These are phyloP conservation scores for Paedocypris micromegethes DNA, from an alignment of 2,797 vertebrate genomes.

Conservation along the genomic window DNA sequence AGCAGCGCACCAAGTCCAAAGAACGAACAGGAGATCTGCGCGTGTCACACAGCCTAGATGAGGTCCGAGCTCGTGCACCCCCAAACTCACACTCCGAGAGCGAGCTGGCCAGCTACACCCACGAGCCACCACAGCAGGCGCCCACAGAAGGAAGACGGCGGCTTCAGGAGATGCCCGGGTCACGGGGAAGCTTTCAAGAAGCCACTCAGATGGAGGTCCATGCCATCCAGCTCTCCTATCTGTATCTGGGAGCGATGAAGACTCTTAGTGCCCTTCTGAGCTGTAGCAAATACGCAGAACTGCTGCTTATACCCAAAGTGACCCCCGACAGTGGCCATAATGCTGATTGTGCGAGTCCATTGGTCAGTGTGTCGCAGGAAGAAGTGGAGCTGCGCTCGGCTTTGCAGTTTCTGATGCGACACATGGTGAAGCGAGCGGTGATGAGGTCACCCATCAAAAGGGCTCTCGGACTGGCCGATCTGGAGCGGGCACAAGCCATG, in stretches of 20 bases:
- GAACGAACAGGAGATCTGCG: slow-evolving; percentile 65
- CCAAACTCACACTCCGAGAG: slow-evolving; percentile 76
- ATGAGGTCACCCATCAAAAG: slow-evolving; percentile 95
- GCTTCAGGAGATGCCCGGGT: slow-evolving; percentile 61
- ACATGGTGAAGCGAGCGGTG: slow-evolving; percentile 95
- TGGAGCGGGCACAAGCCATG: slow-evolving; percentile 95
- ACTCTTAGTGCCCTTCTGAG: slow-evolving; percentile 89
- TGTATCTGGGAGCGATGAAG: slow-evolving; percentile 96
- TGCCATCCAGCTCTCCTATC: slow-evolving; percentile 90
- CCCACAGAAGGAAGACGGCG: slow-evolving; percentile 56
- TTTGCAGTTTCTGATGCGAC: slow-evolving; percentile 93
- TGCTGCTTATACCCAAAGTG: slow-evolving; percentile 93
- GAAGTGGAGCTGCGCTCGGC: slow-evolving; percentile 91
- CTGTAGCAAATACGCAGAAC: slow-evolving; percentile 95
- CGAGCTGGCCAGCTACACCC: slow-evolving; percentile 74
- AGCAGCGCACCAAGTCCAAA: slow-evolving; percentile 65
- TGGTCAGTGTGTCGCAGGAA: slow-evolving; percentile 79
- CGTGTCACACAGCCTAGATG: slow-evolving; percentile 76
- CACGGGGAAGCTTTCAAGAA: slow-evolving; percentile 63
- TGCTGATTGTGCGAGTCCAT: slow-evolving; percentile 68
- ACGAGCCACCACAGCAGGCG: slow-evolving; percentile 59
- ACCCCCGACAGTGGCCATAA: slow-evolving; percentile 85
- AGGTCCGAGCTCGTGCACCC: slow-evolving; percentile 72
- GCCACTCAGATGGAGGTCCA: slow-evolving; percentile 79
- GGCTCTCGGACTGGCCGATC: slow-evolving; percentile 82